phyloP scores from a whole-genome alignment of 2,113 vertebrate species.

The Actinemys pallida region DNA sequence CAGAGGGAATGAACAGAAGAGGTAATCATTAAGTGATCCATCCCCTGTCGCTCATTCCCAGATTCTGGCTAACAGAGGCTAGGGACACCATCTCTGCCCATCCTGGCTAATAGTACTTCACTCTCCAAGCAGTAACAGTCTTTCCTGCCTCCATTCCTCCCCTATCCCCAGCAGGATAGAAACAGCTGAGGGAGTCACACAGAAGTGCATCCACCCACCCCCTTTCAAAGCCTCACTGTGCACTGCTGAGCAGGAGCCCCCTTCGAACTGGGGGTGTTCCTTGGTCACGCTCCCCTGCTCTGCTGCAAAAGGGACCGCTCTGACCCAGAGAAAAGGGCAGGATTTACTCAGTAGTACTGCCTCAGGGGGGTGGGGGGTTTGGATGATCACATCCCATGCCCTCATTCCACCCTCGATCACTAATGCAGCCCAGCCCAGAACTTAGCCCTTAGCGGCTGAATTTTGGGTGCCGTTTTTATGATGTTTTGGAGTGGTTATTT shows the following conservation, averaged over 20 bases:
- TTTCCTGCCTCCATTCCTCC: neutral
- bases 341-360: neutral
- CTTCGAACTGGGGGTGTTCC: neutral
- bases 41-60: no score
- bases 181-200: neutral
- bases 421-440: neutral
- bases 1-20: no score
- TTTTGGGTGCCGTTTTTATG: constrained; percentile 10
- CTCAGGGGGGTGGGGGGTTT: accelerated
- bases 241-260: neutral
- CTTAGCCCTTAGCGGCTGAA: neutral
- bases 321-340: neutral
- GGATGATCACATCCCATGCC: neutral
- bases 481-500: constrained; percentile 31
- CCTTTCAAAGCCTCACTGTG: neutral
- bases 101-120: neutral
- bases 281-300: neutral
- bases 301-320: neutral
- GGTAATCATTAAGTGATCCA: no score
- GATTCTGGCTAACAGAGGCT: no score
- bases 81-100: no score
- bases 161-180: neutral
- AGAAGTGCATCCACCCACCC: neutral
- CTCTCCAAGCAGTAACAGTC: neutral
- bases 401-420: neutral